These are phyloP conservation scores for Metaphire vulgaris DNA, from an alignment of 1,140 invertebrate genomes.

Conservation along the genomic window DNA sequence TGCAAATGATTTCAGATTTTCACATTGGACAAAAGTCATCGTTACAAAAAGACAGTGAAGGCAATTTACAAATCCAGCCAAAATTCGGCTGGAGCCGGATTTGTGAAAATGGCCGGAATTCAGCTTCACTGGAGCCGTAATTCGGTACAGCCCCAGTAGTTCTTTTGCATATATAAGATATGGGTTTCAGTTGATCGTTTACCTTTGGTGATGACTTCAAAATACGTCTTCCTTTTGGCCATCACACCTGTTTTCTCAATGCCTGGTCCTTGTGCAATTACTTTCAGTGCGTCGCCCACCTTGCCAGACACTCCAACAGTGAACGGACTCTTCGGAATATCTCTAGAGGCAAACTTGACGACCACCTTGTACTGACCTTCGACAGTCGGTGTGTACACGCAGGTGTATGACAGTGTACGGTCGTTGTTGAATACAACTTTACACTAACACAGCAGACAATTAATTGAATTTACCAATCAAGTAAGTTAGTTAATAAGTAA, in stretches of 20 bases:
- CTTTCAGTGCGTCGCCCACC: conserved; percentile 70
- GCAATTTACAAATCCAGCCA: neutral
- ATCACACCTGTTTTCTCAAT: conserved; percentile 47
- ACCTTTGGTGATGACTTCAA: conserved; percentile 66
- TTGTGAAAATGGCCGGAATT: too few species aligned
- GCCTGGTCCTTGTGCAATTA: conserved; percentile 50
- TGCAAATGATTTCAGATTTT: neutral
- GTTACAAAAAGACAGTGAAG: neutral
- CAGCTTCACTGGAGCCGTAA: conserved; percentile 57
- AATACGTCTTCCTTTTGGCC: conserved; percentile 56
- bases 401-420: conserved; percentile 69
- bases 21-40: neutral
- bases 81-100: neutral
- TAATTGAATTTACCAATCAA: neutral
- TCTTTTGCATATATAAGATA: neutral
- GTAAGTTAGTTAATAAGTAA: neutral
- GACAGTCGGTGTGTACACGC: conserved; percentile 69
- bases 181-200: conserved; percentile 40
- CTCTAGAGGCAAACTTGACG: conserved; percentile 65
- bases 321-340: conserved; percentile 70
- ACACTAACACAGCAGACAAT: conserved; percentile 51
- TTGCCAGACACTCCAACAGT: conserved; percentile 73
- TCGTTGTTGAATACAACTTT: conserved; percentile 74
- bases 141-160: conserved; percentile 44
- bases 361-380: conserved; percentile 66